phyloP scores from a whole-genome alignment of 2,888 invertebrate genomes.

The Nipponacmea schrenckii region DNA sequence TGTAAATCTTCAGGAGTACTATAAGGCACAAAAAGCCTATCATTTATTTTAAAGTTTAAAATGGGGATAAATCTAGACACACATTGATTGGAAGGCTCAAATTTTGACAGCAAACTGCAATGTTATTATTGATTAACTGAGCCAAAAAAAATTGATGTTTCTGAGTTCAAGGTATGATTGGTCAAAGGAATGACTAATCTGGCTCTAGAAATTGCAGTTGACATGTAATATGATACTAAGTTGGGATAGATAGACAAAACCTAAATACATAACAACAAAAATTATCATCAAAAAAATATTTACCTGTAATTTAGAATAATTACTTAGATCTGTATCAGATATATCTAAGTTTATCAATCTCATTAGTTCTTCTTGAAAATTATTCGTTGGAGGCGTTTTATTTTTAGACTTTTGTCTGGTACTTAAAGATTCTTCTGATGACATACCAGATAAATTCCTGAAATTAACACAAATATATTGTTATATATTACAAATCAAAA shows the following conservation, averaged over 20 bases:
- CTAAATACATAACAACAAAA: too few relatives aligned
- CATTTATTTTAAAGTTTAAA: too few relatives aligned
- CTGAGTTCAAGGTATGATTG: too few relatives aligned
- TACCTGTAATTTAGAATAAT: conserved; percentile 33
- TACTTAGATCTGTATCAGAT: conserved; percentile 51
- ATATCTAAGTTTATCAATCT: conserved; percentile 79
- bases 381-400: conserved; percentile 63
- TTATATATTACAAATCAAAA: neutral
- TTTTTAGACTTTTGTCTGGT: conserved; percentile 44
- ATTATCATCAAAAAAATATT: neutral
- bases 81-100: too few relatives aligned
- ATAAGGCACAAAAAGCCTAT: too few relatives aligned
- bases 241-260: too few relatives aligned
- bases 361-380: conserved; percentile 86
- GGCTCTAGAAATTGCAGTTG: too few relatives aligned
- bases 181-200: neutral
- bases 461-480: conserved; percentile 11
- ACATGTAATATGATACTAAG: too few relatives aligned
- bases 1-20: conserved; percentile 8
- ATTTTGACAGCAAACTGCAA: too few relatives aligned
- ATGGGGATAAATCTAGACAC: too few relatives aligned
- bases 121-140: too few relatives aligned
- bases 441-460: conserved; percentile 60
- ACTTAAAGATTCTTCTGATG: conserved; percentile 59
- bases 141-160: too few relatives aligned